Base-by-base conservation (phyloP, 1,140 invertebrate species). In the Maniola jurtina region DNA sequence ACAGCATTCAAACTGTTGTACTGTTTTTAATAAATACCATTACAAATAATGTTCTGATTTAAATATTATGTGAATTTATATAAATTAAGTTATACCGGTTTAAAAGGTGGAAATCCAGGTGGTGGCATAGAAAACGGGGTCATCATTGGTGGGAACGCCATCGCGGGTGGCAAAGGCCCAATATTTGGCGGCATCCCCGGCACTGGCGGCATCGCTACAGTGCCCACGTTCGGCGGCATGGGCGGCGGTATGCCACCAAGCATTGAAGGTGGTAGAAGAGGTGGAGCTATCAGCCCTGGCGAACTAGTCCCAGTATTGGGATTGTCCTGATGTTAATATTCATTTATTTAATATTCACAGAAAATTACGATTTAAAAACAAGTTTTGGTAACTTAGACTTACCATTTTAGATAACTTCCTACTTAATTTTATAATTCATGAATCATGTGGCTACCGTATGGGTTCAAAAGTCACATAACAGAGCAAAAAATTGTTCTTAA, bases 41-140 rank as follows among this genome's bases (percentile, higher is more conserved):
- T 25, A 25, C 25, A 25, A n/a, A n/a, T 25, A 25, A 25, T 25
- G 4, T 25, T 25, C 25, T 25, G 4, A 1, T 25, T 25, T 25
- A 2, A 25, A 25, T 4, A 2, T 2, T 25, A 25, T 2, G 25
- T 25, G 25, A 25, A 25, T 2, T 25, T 25, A 42, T 25, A 42
- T 5, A 13, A 42, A 42, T 10, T 42, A 42, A 25, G 25, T 25
- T 25, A n/a, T 91, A 83, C 92, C 67, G 79, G 84, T 80, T 89
- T 92, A 80, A 80, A 92, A 70, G 67, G 81, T n/a, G 93, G 93
- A 86, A 95, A 95, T 50, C 95, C 95, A 36, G 95, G 95, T 33
- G 95, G 95, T 57, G 95, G 95, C 76, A 96, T 94, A 57, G 93
- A 95, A 87, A 95, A 96, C 47, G 94, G 93, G 50, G 95, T 93